Evolutionary conservation across 2,888 invertebrate species (phyloP).

Genomic region (Oxytorus armatus): DNA sequence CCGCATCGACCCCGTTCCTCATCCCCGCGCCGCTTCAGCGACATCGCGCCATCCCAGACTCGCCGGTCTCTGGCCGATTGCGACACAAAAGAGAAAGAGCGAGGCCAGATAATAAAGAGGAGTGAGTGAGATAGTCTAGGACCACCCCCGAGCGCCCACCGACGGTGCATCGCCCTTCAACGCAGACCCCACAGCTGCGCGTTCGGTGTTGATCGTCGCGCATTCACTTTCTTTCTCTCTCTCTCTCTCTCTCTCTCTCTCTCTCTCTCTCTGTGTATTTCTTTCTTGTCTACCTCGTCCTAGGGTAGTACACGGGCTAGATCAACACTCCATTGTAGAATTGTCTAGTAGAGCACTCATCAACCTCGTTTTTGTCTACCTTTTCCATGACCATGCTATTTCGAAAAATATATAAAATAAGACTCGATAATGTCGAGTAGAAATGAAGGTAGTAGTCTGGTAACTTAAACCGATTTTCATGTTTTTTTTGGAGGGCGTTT

Average conservation of each 20-base stretch:
- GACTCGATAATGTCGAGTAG: too few relatives aligned
- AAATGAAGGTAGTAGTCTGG: too few relatives aligned
- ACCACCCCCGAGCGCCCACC: conserved; percentile 76
- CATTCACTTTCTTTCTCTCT: conserved; percentile 16
- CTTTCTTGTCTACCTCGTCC: background rate
- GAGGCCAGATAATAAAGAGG: conserved; percentile 41
- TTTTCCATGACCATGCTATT: background rate
- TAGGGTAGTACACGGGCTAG: background rate
- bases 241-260: conserved; percentile 20
- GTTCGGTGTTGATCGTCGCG: conserved; percentile 49
- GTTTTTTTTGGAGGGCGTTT: too few relatives aligned
- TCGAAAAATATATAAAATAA: background rate
- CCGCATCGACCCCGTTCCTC: conserved; percentile 85
- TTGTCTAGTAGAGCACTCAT: conserved; percentile 21
- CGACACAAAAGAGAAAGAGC: conserved; percentile 40
- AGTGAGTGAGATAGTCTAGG: conserved; percentile 55
- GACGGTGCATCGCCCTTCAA: conserved; percentile 81
- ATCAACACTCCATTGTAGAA: conserved; percentile 20
- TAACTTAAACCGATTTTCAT: too few relatives aligned
- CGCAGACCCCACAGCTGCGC: conserved; percentile 18
- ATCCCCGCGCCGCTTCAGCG: conserved; percentile 72
- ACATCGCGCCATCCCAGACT: conserved; percentile 74
- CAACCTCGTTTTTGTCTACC: background rate
- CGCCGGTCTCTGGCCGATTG: conserved; percentile 45
- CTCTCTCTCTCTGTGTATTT: background rate